Percentiles rank a stretch among this genome's conserved stretches.
These are phyloP conservation scores for Chromis chromis DNA, from an alignment of 2,797 vertebrate genomes.

Conservation along the genomic window DNA sequence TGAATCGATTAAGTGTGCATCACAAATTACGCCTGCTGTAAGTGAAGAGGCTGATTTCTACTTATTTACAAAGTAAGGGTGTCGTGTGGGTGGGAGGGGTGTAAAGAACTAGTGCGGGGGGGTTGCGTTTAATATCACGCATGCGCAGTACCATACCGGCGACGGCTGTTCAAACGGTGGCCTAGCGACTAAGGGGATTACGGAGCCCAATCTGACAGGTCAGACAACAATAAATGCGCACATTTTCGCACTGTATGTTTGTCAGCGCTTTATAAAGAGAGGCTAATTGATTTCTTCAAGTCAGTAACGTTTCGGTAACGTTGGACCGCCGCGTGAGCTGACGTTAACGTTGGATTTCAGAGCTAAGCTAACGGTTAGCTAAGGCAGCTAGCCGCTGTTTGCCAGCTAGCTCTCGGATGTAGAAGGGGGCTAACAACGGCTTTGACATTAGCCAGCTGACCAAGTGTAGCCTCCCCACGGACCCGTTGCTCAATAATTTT, in stretches of 20 bases:
- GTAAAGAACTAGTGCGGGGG: slow-evolving; percentile 13
- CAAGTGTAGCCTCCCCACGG: background rate
- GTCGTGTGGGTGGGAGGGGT: slow-evolving; percentile 27
- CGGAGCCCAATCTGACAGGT: slow-evolving; percentile 82
- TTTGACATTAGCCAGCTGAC: slow-evolving; percentile 54
- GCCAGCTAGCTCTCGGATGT: slow-evolving; percentile 36
- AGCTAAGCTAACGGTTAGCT: slow-evolving; percentile 61
- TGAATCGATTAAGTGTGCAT: too few relatives aligned
- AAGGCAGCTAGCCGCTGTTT: slow-evolving; percentile 46
- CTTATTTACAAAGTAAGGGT: slow-evolving; percentile 2
- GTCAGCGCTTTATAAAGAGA: background rate
- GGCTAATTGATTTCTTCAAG: background rate
- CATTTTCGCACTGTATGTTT: background rate
- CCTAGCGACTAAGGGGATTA: slow-evolving; percentile 81
- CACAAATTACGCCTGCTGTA: background rate
- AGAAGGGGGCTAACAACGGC: slow-evolving; percentile 51
- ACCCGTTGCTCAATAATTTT: background rate
- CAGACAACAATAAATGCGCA: slow-evolving; percentile 36
- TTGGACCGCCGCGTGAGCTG: slow-evolving; percentile 12
- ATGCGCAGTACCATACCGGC: slow-evolving; percentile 84
- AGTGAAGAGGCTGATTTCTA: background rate
- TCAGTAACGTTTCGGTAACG: background rate
- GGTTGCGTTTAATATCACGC: slow-evolving; percentile 48
- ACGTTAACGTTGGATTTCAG: slow-evolving; percentile 26
- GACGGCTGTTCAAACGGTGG: slow-evolving; percentile 77